Evolutionary conservation across 2,888 invertebrate species (phyloP).

Genomic region (Eurytoma adleriae): DNA sequence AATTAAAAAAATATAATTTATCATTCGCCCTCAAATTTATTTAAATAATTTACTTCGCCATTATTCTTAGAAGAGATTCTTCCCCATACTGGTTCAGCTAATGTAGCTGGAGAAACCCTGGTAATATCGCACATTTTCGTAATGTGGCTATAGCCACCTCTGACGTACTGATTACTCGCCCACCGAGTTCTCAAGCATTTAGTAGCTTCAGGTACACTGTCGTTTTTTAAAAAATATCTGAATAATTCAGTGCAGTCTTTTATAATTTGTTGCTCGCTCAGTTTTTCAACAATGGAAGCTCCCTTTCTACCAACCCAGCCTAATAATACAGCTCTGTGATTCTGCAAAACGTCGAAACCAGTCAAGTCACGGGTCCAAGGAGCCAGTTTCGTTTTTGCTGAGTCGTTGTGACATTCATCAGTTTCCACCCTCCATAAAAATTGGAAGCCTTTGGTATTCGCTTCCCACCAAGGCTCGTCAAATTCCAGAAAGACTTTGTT

Average conservation of each 20-base stretch:
- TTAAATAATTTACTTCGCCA: conserved; percentile 60
- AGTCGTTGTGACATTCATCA: conserved; percentile 54
- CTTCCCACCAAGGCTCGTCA: conserved; percentile 80
- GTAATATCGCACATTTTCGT: conserved; percentile 77
- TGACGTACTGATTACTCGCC: conserved; percentile 78
- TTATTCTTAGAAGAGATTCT: conserved; percentile 58
- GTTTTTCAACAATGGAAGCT: conserved; percentile 78
- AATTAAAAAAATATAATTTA: neutral
- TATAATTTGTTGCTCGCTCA: conserved; percentile 77
- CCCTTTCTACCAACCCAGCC: conserved; percentile 83
- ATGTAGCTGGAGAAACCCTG: conserved; percentile 71
- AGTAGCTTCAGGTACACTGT: conserved; percentile 76
- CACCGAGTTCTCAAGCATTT: conserved; percentile 78
- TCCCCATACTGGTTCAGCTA: conserved; percentile 76
- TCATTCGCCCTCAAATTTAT: neutral
- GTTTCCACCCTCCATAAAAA: conserved; percentile 77
- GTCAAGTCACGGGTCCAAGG: conserved; percentile 80
- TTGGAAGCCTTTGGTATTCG: conserved; percentile 78
- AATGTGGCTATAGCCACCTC: conserved; percentile 81
- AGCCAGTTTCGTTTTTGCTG: conserved; percentile 61
- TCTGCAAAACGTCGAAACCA: conserved; percentile 81
- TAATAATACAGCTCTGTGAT: conserved; percentile 77
- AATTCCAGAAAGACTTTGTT: conserved; percentile 84
- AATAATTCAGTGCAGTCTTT: conserved; percentile 78
- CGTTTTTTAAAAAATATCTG: conserved; percentile 76